These are phyloP conservation scores for Gymnothorax reevesii DNA, from an alignment of 2,797 vertebrate genomes.

Conservation along the genomic window DNA sequence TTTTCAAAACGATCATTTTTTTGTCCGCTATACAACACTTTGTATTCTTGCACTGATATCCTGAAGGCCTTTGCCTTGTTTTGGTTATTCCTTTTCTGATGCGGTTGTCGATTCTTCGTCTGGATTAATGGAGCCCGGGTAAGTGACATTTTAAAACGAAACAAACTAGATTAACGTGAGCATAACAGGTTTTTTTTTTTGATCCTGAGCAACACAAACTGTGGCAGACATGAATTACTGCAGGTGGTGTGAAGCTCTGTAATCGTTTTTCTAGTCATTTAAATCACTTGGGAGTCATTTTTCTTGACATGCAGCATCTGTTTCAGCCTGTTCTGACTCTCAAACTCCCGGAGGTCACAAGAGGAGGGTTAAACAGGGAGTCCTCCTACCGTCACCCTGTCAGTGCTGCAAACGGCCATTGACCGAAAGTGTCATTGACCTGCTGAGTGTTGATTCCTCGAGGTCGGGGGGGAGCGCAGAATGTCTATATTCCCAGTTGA, in stretches of 20 bases:
- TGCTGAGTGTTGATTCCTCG: neutral
- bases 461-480: neutral
- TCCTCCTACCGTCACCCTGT: conserved; percentile 10
- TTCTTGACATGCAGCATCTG: conserved; percentile 12
- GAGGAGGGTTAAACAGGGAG: conserved; percentile 18
- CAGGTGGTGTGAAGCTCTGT: neutral
- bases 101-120: neutral
- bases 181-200: neutral
- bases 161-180: neutral
- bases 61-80: neutral
- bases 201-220: neutral
- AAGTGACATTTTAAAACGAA: neutral
- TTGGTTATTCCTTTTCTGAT: neutral
- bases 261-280: neutral
- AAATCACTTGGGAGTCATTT: neutral
- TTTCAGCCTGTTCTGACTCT: conserved; percentile 9
- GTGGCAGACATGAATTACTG: neutral
- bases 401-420: conserved; percentile 22
- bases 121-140: neutral
- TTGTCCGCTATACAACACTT: conserved; percentile 10
- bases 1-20: conserved; percentile 13
- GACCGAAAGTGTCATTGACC: conserved; percentile 23
- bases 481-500: neutral
- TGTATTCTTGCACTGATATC: neutral
- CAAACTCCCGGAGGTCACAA: conserved; percentile 17